A percentile compares a stretch with the other conserved stretches of the same genome.
Conservation (phyloP, 2,113 vertebrate species). For the Channa maculata region DNA sequence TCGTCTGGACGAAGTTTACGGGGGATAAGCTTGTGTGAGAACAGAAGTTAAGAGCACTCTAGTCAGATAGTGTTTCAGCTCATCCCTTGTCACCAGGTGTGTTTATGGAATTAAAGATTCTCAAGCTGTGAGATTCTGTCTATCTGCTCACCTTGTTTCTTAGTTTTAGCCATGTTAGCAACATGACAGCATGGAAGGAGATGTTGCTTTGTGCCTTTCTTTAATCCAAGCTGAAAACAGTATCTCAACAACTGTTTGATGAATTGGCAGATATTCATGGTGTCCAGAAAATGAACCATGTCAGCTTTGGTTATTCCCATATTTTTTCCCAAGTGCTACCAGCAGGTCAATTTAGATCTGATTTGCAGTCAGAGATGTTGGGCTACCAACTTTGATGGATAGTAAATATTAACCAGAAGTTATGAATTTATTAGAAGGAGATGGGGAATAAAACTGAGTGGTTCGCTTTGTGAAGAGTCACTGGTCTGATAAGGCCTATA, state of each 20-base stretch:
- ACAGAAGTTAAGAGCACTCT: background rate
- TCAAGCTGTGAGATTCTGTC: background rate
- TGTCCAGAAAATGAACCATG: background rate
- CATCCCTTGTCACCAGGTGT: constrained; percentile 5
- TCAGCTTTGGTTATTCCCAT: background rate
- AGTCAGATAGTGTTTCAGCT: constrained; percentile 5
- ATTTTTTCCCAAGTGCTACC: background rate
- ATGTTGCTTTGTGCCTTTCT: background rate
- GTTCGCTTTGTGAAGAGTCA: too few relatives aligned
- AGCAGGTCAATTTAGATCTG: background rate
- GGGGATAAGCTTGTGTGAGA: constrained; percentile 6
- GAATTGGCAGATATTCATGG: background rate
- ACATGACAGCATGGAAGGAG: background rate
- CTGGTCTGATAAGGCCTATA: too few relatives aligned
- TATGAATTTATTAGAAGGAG: too few relatives aligned
- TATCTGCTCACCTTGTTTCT: background rate
- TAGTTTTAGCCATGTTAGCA: background rate
- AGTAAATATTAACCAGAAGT: too few relatives aligned
- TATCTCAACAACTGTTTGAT: background rate
- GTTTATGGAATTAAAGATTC: background rate
- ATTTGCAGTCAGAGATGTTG: too few relatives aligned
- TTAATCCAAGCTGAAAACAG: background rate
- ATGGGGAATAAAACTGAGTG: too few relatives aligned
- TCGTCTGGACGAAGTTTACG: constrained; percentile 14
- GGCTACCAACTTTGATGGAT: too few relatives aligned